Percentiles rank a stretch among this genome's conserved stretches.
Conservation (phyloP, 2,113 vertebrate species). For the Anhinga anhinga region DNA sequence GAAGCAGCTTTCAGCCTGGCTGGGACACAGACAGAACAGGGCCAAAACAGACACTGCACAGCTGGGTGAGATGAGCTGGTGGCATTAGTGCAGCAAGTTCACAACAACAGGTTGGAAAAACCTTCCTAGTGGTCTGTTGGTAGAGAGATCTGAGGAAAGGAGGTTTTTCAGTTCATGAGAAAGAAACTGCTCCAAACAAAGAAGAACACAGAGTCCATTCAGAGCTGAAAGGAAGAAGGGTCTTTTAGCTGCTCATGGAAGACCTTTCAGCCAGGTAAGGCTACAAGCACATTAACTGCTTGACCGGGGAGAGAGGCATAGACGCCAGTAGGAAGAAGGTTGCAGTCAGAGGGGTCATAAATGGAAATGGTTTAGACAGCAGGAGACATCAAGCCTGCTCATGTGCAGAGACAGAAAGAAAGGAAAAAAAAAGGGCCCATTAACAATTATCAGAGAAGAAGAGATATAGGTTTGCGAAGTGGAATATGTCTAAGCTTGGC, state of each 20-base stretch:
- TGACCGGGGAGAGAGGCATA: neutral
- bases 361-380: neutral
- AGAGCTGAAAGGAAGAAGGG: neutral
- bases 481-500: slow-evolving; percentile 8
- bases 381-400: neutral
- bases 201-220: neutral
- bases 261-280: neutral
- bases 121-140: neutral
- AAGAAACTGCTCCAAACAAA: neutral
- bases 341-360: neutral
- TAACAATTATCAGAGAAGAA: neutral
- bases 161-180: neutral
- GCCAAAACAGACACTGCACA: neutral
- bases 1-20: neutral
- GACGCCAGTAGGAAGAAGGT: neutral
- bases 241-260: neutral
- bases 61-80: neutral
- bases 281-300: neutral
- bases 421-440: neutral
- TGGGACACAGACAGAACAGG: neutral
- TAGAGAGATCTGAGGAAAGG: neutral
- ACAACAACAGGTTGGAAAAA: neutral
- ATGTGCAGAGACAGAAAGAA: neutral
- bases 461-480: slow-evolving; percentile 17
- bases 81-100: neutral